Evolutionary conservation across 1,140 invertebrate genomes (phyloP).

Genomic region (Micrasema longulum): DNA sequence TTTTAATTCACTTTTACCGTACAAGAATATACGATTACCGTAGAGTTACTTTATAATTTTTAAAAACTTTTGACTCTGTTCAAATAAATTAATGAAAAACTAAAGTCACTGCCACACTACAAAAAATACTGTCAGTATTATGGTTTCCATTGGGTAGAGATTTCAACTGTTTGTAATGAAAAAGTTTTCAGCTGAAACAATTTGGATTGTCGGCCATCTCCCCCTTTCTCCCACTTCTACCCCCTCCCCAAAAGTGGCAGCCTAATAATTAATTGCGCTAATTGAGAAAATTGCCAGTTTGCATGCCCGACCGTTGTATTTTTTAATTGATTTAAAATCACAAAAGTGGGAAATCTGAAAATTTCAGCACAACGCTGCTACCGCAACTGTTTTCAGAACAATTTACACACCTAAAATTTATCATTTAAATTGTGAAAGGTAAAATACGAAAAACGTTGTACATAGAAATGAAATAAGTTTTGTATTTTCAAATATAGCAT

Average conservation of each 20-base stretch:
- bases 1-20: too few species aligned
- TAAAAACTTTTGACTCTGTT: too few species aligned
- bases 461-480: too few species aligned
- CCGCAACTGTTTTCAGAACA: too few species aligned
- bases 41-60: too few species aligned
- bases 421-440: neutral
- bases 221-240: too few species aligned
- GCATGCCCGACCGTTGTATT: neutral
- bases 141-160: constrained; percentile 4
- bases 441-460: neutral
- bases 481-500: neutral
- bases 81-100: too few species aligned
- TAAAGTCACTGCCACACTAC: too few species aligned
- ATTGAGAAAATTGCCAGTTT: constrained; percentile 26
- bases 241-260: neutral
- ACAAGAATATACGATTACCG: too few species aligned
- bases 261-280: constrained; percentile 30
- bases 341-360: neutral
- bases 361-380: neutral
- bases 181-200: constrained; percentile 23
- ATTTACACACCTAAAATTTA: neutral
- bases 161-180: constrained; percentile 7
- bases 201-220: neutral
- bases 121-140: neutral
- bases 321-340: constrained; percentile 27